These are phyloP conservation scores for Myripristis murdjan DNA, from an alignment of 2,797 vertebrate species.

Conservation along the genomic window DNA sequence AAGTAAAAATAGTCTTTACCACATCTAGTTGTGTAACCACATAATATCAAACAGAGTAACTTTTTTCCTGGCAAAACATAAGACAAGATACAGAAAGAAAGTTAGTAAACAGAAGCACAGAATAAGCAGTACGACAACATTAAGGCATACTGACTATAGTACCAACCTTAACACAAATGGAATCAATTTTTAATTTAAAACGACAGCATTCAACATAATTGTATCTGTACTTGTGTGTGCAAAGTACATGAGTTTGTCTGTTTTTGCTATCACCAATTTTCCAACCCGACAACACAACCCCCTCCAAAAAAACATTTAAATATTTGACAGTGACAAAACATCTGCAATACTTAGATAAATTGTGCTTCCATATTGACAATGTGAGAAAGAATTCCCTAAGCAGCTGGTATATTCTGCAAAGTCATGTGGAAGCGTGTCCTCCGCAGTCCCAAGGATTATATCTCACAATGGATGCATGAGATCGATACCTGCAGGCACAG, in stretches of 20 bases:
- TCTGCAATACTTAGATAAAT: no score
- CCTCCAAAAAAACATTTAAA: no score
- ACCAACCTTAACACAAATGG: no score
- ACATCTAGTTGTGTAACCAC: not conserved
- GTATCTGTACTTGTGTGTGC: not conserved
- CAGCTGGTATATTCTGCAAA: slow-evolving; percentile 19
- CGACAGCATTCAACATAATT: not conserved
- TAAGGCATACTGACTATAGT: no score
- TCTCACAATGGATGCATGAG: slow-evolving; percentile 21
- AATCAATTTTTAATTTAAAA: not conserved
- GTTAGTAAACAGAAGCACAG: no score
- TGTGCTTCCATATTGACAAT: not conserved
- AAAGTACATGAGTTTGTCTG: not conserved
- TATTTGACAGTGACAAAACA: no score
- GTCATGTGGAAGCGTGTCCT: slow-evolving; percentile 27
- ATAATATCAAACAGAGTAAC: not conserved
- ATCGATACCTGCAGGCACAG: slow-evolving; percentile 54
- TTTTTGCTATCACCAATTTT: not conserved
- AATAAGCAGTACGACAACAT: no score
- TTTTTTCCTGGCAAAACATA: slow-evolving; percentile 1
- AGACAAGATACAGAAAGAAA: no score
- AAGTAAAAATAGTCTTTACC: not conserved
- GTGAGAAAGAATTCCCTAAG: not conserved
- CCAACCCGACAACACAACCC: no score
- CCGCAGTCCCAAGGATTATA: slow-evolving; percentile 13